phyloP scores from a whole-genome alignment of 1,140 invertebrate genomes.

The Macrosteles quadrilineatus region DNA sequence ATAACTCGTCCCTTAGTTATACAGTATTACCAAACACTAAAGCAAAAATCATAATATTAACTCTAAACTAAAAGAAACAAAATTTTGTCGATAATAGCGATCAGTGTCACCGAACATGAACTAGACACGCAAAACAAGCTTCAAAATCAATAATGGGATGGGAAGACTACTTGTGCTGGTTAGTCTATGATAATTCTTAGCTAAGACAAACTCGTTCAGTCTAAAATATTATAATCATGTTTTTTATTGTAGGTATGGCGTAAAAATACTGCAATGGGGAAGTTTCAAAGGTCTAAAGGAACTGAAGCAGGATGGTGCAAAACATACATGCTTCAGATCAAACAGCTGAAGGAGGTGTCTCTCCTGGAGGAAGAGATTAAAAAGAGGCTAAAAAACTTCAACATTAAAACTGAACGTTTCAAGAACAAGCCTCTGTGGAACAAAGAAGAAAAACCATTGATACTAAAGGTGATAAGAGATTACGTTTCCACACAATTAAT shows the following conservation, averaged over 20 bases:
- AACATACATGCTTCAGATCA: slow-evolving; percentile 70
- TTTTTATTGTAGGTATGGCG: slow-evolving; percentile 32
- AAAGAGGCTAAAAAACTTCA: slow-evolving; percentile 56
- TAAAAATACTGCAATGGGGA: slow-evolving; percentile 15
- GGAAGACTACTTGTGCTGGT: too few species aligned
- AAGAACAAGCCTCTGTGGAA: slow-evolving; percentile 12
- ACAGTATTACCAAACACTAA: too few species aligned
- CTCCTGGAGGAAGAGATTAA: slow-evolving; percentile 70
- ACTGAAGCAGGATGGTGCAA: slow-evolving; percentile 70
- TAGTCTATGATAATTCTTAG: too few species aligned
- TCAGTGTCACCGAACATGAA: too few species aligned
- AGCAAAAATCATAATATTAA: too few species aligned
- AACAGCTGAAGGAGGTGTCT: slow-evolving; percentile 70
- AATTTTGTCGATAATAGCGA: too few species aligned
- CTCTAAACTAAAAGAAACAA: too few species aligned
- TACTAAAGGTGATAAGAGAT: slow-evolving; percentile 31
- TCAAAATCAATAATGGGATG: too few species aligned
- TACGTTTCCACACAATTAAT: slow-evolving; percentile 6
- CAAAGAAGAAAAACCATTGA: slow-evolving; percentile 22
- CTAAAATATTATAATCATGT: too few species aligned
- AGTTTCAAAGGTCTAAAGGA: slow-evolving; percentile 36
- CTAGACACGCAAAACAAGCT: too few species aligned
- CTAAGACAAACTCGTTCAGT: too few species aligned
- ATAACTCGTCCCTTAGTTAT: too few species aligned
- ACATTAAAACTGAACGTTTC: slow-evolving; percentile 36